Conservation (phyloP, 1,140 invertebrate genomes). For the Proctacanthus coquilletti region DNA sequence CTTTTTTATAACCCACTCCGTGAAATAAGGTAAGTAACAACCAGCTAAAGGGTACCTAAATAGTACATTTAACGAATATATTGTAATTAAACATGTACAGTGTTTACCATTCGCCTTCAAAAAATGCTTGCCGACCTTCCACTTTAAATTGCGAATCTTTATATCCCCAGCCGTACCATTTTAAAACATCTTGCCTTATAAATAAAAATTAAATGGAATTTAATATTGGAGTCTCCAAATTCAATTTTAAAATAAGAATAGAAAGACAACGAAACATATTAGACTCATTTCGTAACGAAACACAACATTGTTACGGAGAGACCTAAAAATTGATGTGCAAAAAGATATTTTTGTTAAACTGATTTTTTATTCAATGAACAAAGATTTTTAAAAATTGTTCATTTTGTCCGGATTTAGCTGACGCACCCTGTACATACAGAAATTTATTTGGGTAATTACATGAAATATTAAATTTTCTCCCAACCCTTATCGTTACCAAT, state of each 20-base stretch:
- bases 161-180: conserved; percentile 99
- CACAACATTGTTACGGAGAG: background rate
- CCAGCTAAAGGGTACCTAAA: conserved; percentile 72
- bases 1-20: conserved; percentile 60
- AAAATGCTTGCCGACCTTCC: conserved; percentile 46
- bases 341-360: too few species aligned
- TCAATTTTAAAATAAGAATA: background rate
- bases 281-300: background rate
- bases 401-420: too few species aligned
- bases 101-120: conserved; percentile 63
- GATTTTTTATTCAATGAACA: too few species aligned
- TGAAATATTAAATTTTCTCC: too few species aligned
- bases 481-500: too few species aligned
- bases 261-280: too few species aligned
- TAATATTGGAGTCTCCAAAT: background rate
- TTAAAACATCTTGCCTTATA: conserved; percentile 65
- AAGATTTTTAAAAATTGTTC: too few species aligned
- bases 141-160: conserved; percentile 73
- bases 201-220: conserved; percentile 4
- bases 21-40: conserved; percentile 58
- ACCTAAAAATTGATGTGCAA: background rate
- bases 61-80: too few species aligned
- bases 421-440: too few species aligned
- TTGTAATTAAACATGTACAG: too few species aligned
- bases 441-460: too few species aligned